phyloP scores from a whole-genome alignment of 2,888 invertebrate genomes.

The Bellardia pandia region DNA sequence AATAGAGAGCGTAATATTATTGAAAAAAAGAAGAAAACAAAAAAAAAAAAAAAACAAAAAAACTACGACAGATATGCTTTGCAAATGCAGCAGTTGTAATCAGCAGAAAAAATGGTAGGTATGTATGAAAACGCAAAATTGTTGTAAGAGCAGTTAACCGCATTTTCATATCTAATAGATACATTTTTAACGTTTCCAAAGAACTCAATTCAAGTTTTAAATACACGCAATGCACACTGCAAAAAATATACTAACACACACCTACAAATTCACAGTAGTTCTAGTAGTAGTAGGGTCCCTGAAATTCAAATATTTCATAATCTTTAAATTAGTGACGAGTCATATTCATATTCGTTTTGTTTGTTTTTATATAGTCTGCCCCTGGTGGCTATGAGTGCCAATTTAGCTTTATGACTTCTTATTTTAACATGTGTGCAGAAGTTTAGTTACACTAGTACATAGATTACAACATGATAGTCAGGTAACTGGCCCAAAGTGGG shows the following conservation, averaged over 20 bases:
- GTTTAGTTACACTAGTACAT: too few relatives aligned
- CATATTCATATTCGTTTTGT: too few relatives aligned
- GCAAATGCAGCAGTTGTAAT: conserved; percentile 60
- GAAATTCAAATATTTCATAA: too few relatives aligned
- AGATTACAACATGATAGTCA: too few relatives aligned
- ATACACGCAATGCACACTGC: conserved; percentile 19
- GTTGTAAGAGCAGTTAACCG: conserved; percentile 77
- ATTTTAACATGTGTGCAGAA: too few relatives aligned
- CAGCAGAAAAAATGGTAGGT: conserved; percentile 22
- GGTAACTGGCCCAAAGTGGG: too few relatives aligned
- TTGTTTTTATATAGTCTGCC: too few relatives aligned
- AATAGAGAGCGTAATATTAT: conserved; percentile 13
- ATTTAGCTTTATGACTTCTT: too few relatives aligned
- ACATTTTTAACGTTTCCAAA: conserved; percentile 66
- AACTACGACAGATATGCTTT: conserved; percentile 39
- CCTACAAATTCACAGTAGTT: too few relatives aligned
- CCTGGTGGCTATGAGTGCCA: too few relatives aligned
- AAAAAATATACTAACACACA: background rate
- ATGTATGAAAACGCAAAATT: conserved; percentile 33
- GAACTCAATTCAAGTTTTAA: conserved; percentile 41
- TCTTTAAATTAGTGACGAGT: too few relatives aligned
- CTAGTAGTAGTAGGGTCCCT: too few relatives aligned
- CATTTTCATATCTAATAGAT: conserved; percentile 76
- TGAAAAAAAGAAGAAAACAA: background rate
- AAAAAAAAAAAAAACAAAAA: conserved; percentile 20